Evolutionary conservation across 2,888 invertebrate genomes (phyloP), one percentile per base, ranked within the genome.

Genomic region (Platycheirus albimanus): DNA sequence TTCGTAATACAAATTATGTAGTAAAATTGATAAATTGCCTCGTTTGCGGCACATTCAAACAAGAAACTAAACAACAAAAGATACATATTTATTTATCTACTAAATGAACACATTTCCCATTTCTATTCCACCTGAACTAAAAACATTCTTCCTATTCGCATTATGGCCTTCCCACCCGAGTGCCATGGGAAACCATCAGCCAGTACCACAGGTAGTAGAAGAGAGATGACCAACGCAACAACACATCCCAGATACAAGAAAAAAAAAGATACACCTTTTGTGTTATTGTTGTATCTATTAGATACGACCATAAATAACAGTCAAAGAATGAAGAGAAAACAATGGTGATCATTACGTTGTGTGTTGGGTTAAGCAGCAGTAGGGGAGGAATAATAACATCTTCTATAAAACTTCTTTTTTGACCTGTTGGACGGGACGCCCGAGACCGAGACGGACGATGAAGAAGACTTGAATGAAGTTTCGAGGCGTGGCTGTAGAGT

Each of bases 1-100:
- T 66, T 64, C n/a, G 8, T 11, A 56, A 10, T 78, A 83, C 83
- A 78, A 78, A 83, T 78, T 74, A 63, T 78, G 74, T 64, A 74
- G 56, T 78, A 64, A 83, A 69, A 69, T 78, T 83, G 83, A 83
- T 83, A 83, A 78, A 83, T 83, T 64, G 69, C 56, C 61, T 78
- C 78, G 64, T 83, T 83, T 83, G 83, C 83, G 83, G 83, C 78
- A 83, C 78, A 74, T 74, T 78, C 83, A 83, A 83, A 83, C 78
- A 77, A 66, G 67, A 67, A 67, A 72, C 64, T 66, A 69, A 2
- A 56, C 67, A 67, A 77, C 72, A 78, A 74, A 69, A 83, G 78
- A 74, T 78, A 83, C 56, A 78, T 78, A 64, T 74, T 74, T 74
- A 74, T 78, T 78, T 69, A 78, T 78, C 69, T 69, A 33, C 51